phyloP scores from a whole-genome alignment of 2,113 vertebrate species.

The Vireo altiloquus region DNA sequence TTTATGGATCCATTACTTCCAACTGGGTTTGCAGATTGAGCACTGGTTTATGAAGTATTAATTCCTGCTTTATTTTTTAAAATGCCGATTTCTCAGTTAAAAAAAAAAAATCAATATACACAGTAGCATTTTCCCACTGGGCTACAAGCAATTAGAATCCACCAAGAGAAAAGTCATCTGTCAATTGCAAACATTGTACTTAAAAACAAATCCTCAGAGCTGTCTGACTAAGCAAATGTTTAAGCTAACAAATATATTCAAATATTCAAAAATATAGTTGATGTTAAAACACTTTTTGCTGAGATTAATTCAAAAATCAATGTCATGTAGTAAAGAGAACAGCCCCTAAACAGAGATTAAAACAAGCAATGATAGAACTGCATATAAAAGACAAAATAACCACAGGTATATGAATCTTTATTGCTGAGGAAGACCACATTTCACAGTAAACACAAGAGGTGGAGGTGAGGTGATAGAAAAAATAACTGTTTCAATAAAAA shows the following conservation, averaged over 20 bases:
- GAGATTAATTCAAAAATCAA: slow-evolving; percentile 61
- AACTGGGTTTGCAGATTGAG: slow-evolving; percentile 1
- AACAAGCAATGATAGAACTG: slow-evolving; percentile 28
- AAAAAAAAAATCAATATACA: background rate
- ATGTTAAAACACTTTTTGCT: slow-evolving; percentile 51
- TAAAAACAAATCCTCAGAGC: slow-evolving; percentile 27
- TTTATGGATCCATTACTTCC: background rate
- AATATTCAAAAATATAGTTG: slow-evolving; percentile 62
- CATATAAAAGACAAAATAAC: slow-evolving; percentile 67
- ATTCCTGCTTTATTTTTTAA: background rate
- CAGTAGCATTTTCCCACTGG: background rate
- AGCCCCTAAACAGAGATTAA: slow-evolving; percentile 46
- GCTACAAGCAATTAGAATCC: slow-evolving; percentile 43
- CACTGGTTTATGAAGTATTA: slow-evolving; percentile 19
- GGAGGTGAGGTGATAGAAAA: background rate
- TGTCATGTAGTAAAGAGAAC: slow-evolving; percentile 37
- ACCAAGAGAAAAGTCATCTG: slow-evolving; percentile 37
- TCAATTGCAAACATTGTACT: slow-evolving; percentile 11
- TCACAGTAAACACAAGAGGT: slow-evolving; percentile 12
- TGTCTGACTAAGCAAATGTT: slow-evolving; percentile 49
- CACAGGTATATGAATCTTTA: slow-evolving; percentile 35
- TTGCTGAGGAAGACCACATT: background rate
- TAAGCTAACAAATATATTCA: slow-evolving; percentile 63
- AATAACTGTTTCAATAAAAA: background rate
- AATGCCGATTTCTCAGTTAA: background rate